These are phyloP conservation scores for Engystomops pustulosus DNA, from an alignment of 2,113 vertebrate species.

Conservation along the genomic window DNA sequence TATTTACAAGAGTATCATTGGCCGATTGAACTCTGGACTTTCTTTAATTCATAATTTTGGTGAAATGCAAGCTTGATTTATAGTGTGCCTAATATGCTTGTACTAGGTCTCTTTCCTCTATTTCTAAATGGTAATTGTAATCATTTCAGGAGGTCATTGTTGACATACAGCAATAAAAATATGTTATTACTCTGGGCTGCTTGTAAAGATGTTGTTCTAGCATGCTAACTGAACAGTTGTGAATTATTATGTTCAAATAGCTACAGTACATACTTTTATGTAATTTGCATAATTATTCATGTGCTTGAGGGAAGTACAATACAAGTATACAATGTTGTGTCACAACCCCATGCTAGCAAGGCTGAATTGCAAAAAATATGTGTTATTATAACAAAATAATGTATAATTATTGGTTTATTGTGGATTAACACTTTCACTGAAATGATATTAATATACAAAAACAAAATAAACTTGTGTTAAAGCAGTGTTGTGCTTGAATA, in stretches of 20 bases:
- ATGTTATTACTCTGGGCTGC: constrained; percentile 45
- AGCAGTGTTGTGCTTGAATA: neutral
- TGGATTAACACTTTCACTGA: constrained; percentile 33
- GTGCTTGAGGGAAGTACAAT: constrained; percentile 45
- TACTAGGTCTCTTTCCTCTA: constrained; percentile 25
- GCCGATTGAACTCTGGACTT: constrained; percentile 5
- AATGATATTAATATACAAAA: neutral
- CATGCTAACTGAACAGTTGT: constrained; percentile 31
- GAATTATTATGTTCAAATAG: constrained; percentile 51
- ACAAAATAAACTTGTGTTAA: neutral
- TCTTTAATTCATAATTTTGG: neutral
- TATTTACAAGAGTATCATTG: constrained; percentile 5
- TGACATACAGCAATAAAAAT: constrained; percentile 41
- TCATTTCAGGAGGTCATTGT: constrained; percentile 47
- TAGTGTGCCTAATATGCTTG: constrained; percentile 8
- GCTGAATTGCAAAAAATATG: constrained; percentile 3
- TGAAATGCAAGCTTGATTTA: constrained; percentile 19
- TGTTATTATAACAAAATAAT: constrained; percentile 13
- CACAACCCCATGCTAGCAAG: constrained; percentile 37
- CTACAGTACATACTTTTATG: constrained; percentile 42
- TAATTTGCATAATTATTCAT: constrained; percentile 53
- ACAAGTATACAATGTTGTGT: constrained; percentile 31
- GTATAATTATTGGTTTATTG: constrained; percentile 25
- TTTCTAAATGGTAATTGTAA: constrained; percentile 44
- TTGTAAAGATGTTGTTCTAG: constrained; percentile 35